Evolutionary conservation across 2,113 vertebrate genomes (phyloP).

Genomic region (Mastomys coucha): DNA sequence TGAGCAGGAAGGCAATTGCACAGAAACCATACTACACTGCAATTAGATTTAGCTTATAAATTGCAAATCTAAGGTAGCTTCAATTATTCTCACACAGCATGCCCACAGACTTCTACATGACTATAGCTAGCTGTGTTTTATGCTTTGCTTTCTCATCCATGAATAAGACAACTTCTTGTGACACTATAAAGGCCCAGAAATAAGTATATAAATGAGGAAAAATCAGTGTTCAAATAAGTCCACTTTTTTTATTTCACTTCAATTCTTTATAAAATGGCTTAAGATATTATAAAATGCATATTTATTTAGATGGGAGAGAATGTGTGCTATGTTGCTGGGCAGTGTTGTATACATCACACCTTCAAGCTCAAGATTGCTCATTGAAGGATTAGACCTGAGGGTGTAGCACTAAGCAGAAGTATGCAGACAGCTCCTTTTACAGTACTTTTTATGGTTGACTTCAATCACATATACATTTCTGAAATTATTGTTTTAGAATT

Average conservation of each 20-base stretch:
- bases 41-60: slow-evolving; percentile 15
- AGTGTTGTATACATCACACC: not conserved
- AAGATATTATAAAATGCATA: not conserved
- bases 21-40: not conserved
- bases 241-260: not conserved
- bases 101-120: not conserved
- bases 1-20: not conserved
- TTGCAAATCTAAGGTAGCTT: slow-evolving; percentile 15
- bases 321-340: not conserved
- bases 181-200: not conserved
- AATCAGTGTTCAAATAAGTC: not conserved
- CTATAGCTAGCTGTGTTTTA: not conserved
- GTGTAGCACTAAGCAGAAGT: not conserved
- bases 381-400: not conserved
- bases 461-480: not conserved
- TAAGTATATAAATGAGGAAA: not conserved
- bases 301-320: not conserved
- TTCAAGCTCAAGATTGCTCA: not conserved
- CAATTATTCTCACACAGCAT: slow-evolving; percentile 4
- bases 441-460: not conserved
- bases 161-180: not conserved
- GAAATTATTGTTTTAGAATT: slow-evolving; percentile 28
- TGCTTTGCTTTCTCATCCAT: not conserved
- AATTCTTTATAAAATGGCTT: not conserved
- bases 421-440: not conserved